phyloP scores from a whole-genome alignment of 2,113 vertebrate species.

The Jaculus jaculus region DNA sequence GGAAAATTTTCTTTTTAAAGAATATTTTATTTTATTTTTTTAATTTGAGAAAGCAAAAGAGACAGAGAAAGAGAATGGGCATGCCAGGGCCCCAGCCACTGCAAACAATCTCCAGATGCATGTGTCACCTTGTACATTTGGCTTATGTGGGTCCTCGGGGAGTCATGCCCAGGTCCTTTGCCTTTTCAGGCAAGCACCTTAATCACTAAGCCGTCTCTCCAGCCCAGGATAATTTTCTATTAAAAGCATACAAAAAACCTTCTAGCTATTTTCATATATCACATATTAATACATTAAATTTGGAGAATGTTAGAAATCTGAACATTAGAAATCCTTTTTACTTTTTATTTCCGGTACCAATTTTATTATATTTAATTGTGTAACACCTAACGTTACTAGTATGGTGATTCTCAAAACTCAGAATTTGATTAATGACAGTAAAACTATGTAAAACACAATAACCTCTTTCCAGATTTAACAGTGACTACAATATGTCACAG shows the following conservation, averaged over 20 bases:
- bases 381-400: background rate
- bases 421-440: background rate
- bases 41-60: too few relatives aligned
- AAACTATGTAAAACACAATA: background rate
- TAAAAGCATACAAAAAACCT: background rate
- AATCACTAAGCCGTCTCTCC: too few relatives aligned
- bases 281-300: background rate
- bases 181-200: too few relatives aligned
- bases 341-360: background rate
- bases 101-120: too few relatives aligned
- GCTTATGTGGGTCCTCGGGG: too few relatives aligned
- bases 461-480: slow-evolving; percentile 15
- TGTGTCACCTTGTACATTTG: too few relatives aligned
- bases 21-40: too few relatives aligned
- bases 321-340: background rate
- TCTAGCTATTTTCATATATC: background rate
- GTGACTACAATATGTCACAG: background rate
- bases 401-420: background rate
- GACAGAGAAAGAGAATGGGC: too few relatives aligned
- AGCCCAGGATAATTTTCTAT: background rate
- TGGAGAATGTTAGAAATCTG: background rate
- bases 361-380: background rate
- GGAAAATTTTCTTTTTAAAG: too few relatives aligned
- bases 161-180: too few relatives aligned
- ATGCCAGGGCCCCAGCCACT: too few relatives aligned